These are phyloP conservation scores for Lutraria lutraria DNA, from an alignment of 2,888 invertebrate species.

Conservation along the genomic window DNA sequence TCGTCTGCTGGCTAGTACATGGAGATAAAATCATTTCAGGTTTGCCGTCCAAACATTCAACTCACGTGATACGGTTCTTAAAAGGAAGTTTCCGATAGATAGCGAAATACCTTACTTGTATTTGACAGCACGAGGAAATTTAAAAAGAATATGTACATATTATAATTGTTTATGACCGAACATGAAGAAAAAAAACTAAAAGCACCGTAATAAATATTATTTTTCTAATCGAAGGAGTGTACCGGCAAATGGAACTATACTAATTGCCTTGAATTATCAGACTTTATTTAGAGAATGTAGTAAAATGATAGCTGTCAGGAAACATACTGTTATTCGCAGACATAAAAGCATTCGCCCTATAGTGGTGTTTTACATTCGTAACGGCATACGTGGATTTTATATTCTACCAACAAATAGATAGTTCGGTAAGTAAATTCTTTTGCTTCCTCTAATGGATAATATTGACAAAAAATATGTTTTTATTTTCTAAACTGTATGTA, in stretches of 20 bases:
- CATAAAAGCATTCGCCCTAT: background rate
- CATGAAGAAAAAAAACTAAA: background rate
- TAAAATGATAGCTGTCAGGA: background rate
- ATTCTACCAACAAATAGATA: background rate
- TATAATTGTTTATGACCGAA: too few relatives aligned
- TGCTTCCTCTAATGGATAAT: too few relatives aligned
- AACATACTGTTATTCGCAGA: background rate
- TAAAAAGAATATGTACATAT: background rate
- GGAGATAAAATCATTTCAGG: background rate
- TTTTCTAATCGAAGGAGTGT: background rate
- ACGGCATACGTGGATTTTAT: background rate
- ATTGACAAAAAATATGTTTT: too few relatives aligned
- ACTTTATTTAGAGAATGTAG: background rate
- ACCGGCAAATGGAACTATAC: background rate
- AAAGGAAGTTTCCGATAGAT: background rate
- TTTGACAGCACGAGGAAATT: background rate
- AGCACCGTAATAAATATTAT: background rate
- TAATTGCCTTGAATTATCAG: background rate
- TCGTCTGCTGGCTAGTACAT: constrained; percentile 9
- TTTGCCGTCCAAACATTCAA: background rate
- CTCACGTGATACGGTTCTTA: background rate
- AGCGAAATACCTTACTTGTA: background rate
- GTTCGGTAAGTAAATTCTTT: background rate
- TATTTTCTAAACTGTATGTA: too few relatives aligned
- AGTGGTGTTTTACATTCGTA: background rate